Evolutionary conservation across 1,140 invertebrate genomes (phyloP), one percentile per base, ranked within the genome.

Genomic region (Pseudomyrmex sp.): DNA sequence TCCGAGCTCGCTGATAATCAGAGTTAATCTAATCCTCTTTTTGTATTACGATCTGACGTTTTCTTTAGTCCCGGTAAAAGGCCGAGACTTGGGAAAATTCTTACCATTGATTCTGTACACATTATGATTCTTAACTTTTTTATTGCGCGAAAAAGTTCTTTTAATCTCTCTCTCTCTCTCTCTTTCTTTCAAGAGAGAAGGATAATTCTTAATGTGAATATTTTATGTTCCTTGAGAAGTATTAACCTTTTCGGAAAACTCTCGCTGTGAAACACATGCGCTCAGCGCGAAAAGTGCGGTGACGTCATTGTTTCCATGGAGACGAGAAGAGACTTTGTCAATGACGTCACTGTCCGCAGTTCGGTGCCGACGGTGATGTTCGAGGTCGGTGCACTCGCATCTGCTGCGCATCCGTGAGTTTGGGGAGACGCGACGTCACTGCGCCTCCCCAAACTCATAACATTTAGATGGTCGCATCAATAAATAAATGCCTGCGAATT

Each of bases 291-390:
- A 75, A 84, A 80, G 84, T 74, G 89, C 4, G 5, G 35, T 85
- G 86, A 89, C 91, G 90, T 92, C 90, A 92, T 88, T 84, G 90
- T 92, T 88, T 86, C 91, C 90, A 91, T 92, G 90, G 91, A 90
- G 91, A 92, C 91, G 79, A 68, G 66, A 82, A 58, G 73, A 82
- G 79, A 83, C 15, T 61, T 79, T 9, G 82, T 82, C 70, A 62
- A 75, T 91, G 91, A 92, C 91, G 91, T 92, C 91, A 92, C 89
- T 66, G 83, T 63, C 82, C 90, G 89, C 88, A 89, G 88, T 89
- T 91, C 85, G 72, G 85, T 86, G 56, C 83, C 89, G 84, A 86
- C 48, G 77, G 10, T 75, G 75, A 46, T 68, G 75, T 74, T 76
- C 74, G 89, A 91, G 91, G 91, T 92, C 91, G 88, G 61, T 88